These are phyloP conservation scores for Tragelaphus buxtoni DNA, from an alignment of 2,113 vertebrate species.

Conservation along the genomic window DNA sequence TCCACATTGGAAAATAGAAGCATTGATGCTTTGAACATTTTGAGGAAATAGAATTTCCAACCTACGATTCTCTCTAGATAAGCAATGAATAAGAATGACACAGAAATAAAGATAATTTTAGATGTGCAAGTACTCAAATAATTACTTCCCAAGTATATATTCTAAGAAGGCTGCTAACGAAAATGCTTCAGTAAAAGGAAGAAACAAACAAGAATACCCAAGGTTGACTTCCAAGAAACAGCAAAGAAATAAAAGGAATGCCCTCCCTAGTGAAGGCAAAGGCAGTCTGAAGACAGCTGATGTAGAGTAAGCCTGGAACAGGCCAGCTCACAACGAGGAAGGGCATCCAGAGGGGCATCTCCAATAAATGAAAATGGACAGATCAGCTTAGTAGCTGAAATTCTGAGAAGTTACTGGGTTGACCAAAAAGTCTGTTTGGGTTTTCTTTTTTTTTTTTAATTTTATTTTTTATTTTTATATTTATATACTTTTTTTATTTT, in stretches of 20 bases:
- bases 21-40: not conserved
- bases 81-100: not conserved
- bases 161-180: not conserved
- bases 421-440: not conserved
- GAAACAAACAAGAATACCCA: not conserved
- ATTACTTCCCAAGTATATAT: not conserved
- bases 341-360: not conserved
- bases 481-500: too few species aligned
- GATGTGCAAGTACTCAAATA: not conserved
- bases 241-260: not conserved
- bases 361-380: not conserved
- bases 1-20: not conserved
- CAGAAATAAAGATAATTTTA: not conserved
- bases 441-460: too few species aligned
- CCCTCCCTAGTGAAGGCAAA: fast-evolving
- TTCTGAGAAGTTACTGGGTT: not conserved
- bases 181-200: not conserved
- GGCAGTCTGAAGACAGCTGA: fast-evolving
- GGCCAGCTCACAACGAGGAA: not conserved
- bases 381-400: not conserved
- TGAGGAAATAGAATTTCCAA: not conserved
- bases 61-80: not conserved
- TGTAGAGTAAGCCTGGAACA: fast-evolving
- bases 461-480: too few species aligned
- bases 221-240: not conserved